Percentiles rank a stretch among this genome's conserved stretches.
These are phyloP conservation scores for Scyliorhinus canicula DNA, from an alignment of 2,797 vertebrate genomes.

Conservation along the genomic window DNA sequence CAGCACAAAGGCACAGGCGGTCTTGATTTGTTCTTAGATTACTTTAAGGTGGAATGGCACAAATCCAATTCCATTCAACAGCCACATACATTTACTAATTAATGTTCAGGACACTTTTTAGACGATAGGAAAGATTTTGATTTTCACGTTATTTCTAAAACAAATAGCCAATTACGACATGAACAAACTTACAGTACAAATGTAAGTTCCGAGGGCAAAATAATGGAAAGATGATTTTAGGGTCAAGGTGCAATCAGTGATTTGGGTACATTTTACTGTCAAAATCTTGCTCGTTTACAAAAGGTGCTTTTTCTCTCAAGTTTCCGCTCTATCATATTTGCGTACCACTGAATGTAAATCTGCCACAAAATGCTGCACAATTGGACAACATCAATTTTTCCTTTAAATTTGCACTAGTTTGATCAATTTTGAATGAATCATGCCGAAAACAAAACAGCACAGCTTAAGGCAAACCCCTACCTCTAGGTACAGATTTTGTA, in stretches of 20 bases:
- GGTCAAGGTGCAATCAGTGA: background rate
- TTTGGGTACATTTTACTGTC: background rate
- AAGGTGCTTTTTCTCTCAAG: background rate
- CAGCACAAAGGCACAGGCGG: background rate
- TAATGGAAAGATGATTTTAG: background rate
- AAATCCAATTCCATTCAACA: background rate
- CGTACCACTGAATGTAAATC: background rate
- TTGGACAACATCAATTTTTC: background rate
- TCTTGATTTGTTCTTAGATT: background rate
- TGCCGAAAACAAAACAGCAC: background rate
- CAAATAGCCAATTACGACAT: background rate
- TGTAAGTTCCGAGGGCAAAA: background rate
- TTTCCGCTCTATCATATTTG: background rate
- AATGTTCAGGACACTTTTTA: background rate
- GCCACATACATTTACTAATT: background rate
- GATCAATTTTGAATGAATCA: background rate
- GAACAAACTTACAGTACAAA: background rate
- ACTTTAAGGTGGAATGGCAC: background rate
- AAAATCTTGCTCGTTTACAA: background rate
- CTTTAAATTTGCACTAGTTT: background rate
- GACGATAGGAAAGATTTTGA: background rate
- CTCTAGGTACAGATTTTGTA: background rate
- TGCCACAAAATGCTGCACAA: background rate
- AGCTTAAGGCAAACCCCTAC: background rate
- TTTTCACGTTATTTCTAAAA: background rate